Base-by-base conservation (phyloP, 2,113 vertebrate species). In the Carassius auratus region DNA sequence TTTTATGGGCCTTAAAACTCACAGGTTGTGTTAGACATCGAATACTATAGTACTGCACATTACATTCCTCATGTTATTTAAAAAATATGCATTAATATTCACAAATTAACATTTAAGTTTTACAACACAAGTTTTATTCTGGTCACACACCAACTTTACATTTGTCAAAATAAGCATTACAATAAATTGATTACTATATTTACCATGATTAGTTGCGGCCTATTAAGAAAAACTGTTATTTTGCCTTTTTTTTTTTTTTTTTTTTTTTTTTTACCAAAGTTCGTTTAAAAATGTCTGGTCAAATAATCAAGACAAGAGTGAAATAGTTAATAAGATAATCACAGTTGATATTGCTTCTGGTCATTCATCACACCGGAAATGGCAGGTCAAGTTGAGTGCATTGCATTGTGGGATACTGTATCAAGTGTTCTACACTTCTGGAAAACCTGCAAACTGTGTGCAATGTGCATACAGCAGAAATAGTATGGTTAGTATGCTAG, bases 1-100 rank as follows among this genome's bases (percentile, higher is more conserved):
- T 57, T 30, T 76, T 26, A 55, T 33, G 75, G 75, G 50, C 75
- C 50, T 76, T 76, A 76, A 55, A 76, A 57, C 75, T 33, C 26
- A 75, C 73, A 50, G 73, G 42, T 26, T 26, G 73, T 75, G 73
- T 50, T 75, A 0, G 13, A 50, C 45, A 55, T 55, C 33, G 8
- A 17, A 12, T 76, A 76, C 75, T 55, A 52, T 23, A 7, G 3
- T 17, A 33, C 23, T 76, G 48, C 48, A 33, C 19, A 55, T 48
- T 55, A 50, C 2, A 52, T 15, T 42, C 5, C 30, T 30, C 36
- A 71, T 19, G 15, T 6, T 15, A 15, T 33, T 42, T n/a, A 12
- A 3, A 48, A 45, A 66, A 69, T 33, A 42, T 13, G 7, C 36
- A 73, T 38, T 36, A 69, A 69, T 68, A 7, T 68, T 68, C 14